Percentiles rank a stretch among this genome's conserved stretches.
Evolutionary conservation across 2,113 vertebrate species (phyloP).

Genomic region (Heterocephalus glaber): DNA sequence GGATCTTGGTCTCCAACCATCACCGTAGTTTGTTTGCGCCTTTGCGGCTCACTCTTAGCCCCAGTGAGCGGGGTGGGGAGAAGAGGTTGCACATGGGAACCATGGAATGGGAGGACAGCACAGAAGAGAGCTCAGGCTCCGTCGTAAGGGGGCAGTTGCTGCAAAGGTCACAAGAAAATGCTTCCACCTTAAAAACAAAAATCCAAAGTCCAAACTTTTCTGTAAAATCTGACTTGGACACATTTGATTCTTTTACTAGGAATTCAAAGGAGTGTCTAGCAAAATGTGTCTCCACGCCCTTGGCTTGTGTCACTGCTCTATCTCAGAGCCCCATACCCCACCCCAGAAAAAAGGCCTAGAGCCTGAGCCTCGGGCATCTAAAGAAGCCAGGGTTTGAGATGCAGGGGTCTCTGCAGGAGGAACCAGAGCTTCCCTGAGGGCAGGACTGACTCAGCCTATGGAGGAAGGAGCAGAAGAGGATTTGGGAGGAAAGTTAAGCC

Average conservation of each 20-base stretch:
- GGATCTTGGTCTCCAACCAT: neutral
- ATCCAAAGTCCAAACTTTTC: neutral
- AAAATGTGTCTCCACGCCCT: neutral
- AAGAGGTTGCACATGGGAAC: too few relatives aligned
- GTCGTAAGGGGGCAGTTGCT: neutral
- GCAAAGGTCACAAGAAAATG: neutral
- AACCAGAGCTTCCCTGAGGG: neutral
- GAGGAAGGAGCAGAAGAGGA: neutral
- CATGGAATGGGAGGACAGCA: accelerated
- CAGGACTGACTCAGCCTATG: neutral
- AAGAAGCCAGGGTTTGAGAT: neutral
- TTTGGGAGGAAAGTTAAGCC: neutral
- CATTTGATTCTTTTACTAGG: neutral
- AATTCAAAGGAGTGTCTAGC: neutral
- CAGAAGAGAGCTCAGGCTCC: neutral
- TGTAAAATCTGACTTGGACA: neutral
- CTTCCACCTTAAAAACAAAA: neutral
- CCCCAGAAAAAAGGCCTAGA: neutral
- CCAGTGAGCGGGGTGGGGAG: accelerated
- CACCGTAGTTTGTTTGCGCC: neutral
- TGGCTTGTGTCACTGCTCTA: neutral
- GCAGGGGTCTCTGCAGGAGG: neutral
- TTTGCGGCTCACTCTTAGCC: too few relatives aligned
- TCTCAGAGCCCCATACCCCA: neutral
- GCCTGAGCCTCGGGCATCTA: neutral